These are phyloP conservation scores for Rhingia campestris DNA, from an alignment of 2,888 invertebrate genomes.

Conservation along the genomic window DNA sequence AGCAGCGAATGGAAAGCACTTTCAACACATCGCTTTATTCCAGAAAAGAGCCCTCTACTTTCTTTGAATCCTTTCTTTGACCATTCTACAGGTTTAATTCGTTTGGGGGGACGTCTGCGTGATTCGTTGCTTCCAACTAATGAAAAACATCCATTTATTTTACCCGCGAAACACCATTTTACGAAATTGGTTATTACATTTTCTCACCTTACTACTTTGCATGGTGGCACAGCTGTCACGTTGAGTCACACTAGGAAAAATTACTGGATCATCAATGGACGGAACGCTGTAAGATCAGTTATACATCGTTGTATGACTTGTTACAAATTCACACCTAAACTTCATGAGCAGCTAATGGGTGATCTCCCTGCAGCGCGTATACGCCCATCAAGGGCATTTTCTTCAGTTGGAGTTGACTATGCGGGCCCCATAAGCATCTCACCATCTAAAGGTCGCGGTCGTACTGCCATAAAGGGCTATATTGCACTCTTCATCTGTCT, in stretches of 20 bases:
- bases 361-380: slow-evolving; percentile 35
- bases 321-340: slow-evolving; percentile 43
- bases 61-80: not conserved
- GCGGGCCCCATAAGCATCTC: slow-evolving; percentile 48
- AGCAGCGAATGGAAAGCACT: not conserved
- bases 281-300: too few species aligned
- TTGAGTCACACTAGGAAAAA: not conserved
- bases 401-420: slow-evolving; percentile 52
- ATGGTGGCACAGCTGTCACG: slow-evolving; percentile 6
- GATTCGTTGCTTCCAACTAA: too few species aligned
- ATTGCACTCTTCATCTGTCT: too few species aligned
- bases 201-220: not conserved
- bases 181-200: not conserved
- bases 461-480: slow-evolving; percentile 54
- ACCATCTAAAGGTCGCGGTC: slow-evolving; percentile 37
- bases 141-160: too few species aligned
- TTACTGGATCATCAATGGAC: slow-evolving; percentile 14
- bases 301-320: too few species aligned
- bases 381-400: slow-evolving; percentile 45
- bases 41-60: not conserved
- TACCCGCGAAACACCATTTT: not conserved
- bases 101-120: not conserved
- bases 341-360: slow-evolving; percentile 54
- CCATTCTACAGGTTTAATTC: not conserved
- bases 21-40: not conserved